Conservation (phyloP, 1,140 invertebrate genomes). For the Formica selysi region DNA sequence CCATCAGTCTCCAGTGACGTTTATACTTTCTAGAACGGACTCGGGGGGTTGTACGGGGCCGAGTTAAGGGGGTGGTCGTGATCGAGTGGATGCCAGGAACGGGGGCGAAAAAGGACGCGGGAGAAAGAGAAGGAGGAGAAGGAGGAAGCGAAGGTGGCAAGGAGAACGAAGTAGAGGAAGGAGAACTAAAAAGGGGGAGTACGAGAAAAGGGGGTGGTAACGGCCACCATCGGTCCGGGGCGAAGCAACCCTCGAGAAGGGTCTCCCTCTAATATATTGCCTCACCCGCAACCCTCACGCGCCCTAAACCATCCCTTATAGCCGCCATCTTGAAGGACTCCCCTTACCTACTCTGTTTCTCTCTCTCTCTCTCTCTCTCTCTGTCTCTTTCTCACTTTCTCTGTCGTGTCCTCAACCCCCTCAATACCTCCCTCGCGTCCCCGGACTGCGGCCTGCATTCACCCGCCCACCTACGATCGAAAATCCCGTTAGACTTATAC, state of each 20-base stretch:
- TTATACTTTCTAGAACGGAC: slow-evolving; percentile 76
- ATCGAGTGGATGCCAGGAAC: slow-evolving; percentile 68
- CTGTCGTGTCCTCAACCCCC: slow-evolving; percentile 65
- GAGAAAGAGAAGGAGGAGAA: slow-evolving; percentile 38
- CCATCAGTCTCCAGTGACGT: slow-evolving; percentile 76
- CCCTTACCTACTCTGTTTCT: slow-evolving; percentile 65
- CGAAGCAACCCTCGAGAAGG: slow-evolving; percentile 71
- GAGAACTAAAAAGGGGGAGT: slow-evolving; percentile 62
- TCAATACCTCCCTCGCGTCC: slow-evolving; percentile 60
- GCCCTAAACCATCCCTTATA: slow-evolving; percentile 85
- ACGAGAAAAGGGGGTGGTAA: slow-evolving; percentile 72
- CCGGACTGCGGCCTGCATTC: slow-evolving; percentile 72
- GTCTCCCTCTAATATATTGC: slow-evolving; percentile 83
- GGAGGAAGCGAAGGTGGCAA: slow-evolving; percentile 61
- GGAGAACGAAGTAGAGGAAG: slow-evolving; percentile 56
- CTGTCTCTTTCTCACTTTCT: slow-evolving; percentile 57
- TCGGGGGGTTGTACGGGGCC: slow-evolving; percentile 67
- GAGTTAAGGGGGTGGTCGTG: slow-evolving; percentile 73
- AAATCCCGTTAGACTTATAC: slow-evolving; percentile 86
- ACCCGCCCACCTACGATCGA: slow-evolving; percentile 84
- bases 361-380: slow-evolving; percentile 36
- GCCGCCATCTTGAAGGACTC: slow-evolving; percentile 86
- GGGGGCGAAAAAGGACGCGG: slow-evolving; percentile 54
- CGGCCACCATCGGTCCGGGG: slow-evolving; percentile 77
- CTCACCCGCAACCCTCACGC: slow-evolving; percentile 80